Conservation (phyloP, 2,113 vertebrate genomes). For the Felis chaus region DNA sequence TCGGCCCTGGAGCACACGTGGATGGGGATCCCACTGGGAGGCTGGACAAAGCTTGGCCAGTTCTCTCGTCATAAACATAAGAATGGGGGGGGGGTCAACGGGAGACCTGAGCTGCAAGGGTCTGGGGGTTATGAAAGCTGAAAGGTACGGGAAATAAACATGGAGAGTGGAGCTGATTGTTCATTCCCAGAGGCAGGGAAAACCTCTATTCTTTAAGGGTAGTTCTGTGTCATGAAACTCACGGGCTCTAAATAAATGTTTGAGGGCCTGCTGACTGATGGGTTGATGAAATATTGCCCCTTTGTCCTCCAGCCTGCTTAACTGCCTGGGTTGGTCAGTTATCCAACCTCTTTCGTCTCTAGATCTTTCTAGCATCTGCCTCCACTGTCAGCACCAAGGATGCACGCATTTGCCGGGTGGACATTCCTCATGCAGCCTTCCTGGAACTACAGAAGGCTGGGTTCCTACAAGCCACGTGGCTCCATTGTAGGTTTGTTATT, state of each 20-base stretch:
- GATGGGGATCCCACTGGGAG: background rate
- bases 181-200: background rate
- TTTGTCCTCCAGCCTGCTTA: background rate
- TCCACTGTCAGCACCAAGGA: background rate
- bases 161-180: no score
- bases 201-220: background rate
- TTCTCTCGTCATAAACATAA: background rate
- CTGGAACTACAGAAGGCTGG: background rate
- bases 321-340: background rate
- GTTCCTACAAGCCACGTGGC: background rate
- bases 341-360: background rate
- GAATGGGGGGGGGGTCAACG: background rate
- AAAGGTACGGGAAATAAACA: background rate
- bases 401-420: accelerated
- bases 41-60: accelerated
- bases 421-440: background rate
- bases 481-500: background rate
- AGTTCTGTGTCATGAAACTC: accelerated
- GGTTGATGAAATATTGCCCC: background rate
- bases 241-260: background rate
- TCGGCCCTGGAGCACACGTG: accelerated
- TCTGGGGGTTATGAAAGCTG: background rate
- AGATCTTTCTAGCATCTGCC: background rate
- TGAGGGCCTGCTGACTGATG: background rate
- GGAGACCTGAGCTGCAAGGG: background rate